Evolutionary conservation across 2,113 vertebrate species (phyloP), one percentile per base, ranked within the genome.

Genomic region (Mohoua ochrocephala): DNA sequence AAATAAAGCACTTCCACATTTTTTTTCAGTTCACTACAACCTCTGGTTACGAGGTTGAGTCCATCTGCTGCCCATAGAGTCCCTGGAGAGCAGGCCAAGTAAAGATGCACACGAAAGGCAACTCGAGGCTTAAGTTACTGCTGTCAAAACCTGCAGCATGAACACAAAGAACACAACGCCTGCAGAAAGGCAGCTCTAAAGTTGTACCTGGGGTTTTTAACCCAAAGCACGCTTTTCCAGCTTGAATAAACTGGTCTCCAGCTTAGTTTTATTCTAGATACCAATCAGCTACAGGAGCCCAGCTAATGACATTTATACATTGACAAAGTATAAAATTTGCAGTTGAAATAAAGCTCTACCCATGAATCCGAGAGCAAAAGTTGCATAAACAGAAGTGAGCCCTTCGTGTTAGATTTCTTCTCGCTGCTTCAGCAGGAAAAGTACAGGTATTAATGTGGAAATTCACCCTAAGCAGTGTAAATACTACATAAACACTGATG

Each of bases 401-500:
- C 44, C 33, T 60, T 79, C 13, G 8, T 5, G 0, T 22, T 2
- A 28, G 4, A 18, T 12, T 33, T 69, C 18, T 57, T 28, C 39
- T 47, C 52, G 5, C 33, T 23, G 30, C 35, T 77, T n/a, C 5
- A 2, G 16, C 27, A 45, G 33, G 9, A 33, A 10, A 18, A 22
- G 37, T 1, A 24, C 21, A 31, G 18, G 7, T 2, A 11, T 11
- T 6, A 19, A 17, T 17, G 28, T 1, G 2, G 37, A 45, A 61
- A 67, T 19, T 7, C 3, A 27, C 4, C 11, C 1, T 15, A 24
- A 28, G 44, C 1, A 10, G 17, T 9, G 23, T 16, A 61, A 77
- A 44, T 2, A 44, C 2, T 2, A 53, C 1, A 0, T 4, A 22
- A 60, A 52, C n/a, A 19, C 9, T 2, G n/a, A 7, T 15, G 20